Base-by-base conservation (phyloP, 2,797 vertebrate genomes). In the Labeo calbasu region DNA sequence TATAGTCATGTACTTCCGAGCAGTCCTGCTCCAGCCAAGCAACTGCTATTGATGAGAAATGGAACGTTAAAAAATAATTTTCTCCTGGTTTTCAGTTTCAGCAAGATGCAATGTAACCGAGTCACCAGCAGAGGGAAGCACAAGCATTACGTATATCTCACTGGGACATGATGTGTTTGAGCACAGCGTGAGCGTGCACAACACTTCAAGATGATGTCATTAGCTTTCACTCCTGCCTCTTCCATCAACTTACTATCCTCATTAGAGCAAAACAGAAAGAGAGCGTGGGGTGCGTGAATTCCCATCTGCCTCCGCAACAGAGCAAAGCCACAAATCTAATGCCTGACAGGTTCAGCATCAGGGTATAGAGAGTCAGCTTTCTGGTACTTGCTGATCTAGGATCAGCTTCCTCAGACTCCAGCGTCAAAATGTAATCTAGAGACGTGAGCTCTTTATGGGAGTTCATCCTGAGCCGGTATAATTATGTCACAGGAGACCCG, bases 201-300 rank as follows among this genome's bases (percentile, higher is more conserved):
- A 21, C 83, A 61, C 76, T 78, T 57, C 40, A 75, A 55, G 70
- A 83, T 86, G 83, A 88, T 77, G 55, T 86, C 68, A 88, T 79
- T 80, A 46, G 17, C 76, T 71, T 71, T 78, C 66, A 63, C 81
- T 50, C 55, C 59, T 65, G 53, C 53, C 77, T 40, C 63, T 70
- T 55, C 50, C 15, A 17, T 85, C 19, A 77, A 66, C 72, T 77
- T 6, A 79, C 79, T 88, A 78, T 77, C 63, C 76, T 88, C 75
- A 79, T 86, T 72, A 72, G 36, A 5, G 32, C 13, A 55, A 40
- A 19, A 72, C 5, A 63, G 59, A 32, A 23, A 2, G 36, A 14
- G 28, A 82, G 15, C 1, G 2, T 55, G 0, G n/a, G 32, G 9
- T 72, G 15, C 28, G 63, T 51, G 5, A n/a, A 79, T 17, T 79